Conservation (phyloP, 1,140 invertebrate genomes). For the Meteorus sp. region DNA sequence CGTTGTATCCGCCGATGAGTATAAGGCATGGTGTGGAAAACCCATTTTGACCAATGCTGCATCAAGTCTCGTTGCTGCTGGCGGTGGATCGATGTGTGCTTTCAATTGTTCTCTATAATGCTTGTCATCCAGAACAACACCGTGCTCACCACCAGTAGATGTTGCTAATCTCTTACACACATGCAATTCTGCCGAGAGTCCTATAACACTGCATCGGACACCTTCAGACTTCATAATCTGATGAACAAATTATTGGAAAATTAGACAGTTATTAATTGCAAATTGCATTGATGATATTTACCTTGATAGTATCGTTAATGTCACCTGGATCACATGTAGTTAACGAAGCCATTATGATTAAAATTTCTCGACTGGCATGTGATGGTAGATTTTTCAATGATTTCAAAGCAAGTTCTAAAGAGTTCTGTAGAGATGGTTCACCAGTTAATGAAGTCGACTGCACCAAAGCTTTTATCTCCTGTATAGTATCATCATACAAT, state of each 20-base stretch:
- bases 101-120: constrained; percentile 83
- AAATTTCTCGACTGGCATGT: constrained; percentile 90
- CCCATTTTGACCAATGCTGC: constrained; percentile 90
- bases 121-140: constrained; percentile 87
- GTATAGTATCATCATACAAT: constrained; percentile 28
- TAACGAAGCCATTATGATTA: constrained; percentile 90
- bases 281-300: constrained; percentile 44
- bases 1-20: constrained; percentile 62
- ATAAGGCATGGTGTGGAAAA: constrained; percentile 75
- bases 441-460: constrained; percentile 69
- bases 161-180: constrained; percentile 84
- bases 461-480: constrained; percentile 54
- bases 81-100: constrained; percentile 84
- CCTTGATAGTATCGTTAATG: constrained; percentile 84
- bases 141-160: constrained; percentile 83
- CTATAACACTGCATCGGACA: constrained; percentile 91
- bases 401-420: constrained; percentile 83
- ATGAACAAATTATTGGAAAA: constrained; percentile 36
- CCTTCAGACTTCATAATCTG: constrained; percentile 71
- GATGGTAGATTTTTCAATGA: constrained; percentile 87
- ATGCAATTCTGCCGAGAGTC: constrained; percentile 91
- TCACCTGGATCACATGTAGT: constrained; percentile 97
- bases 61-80: constrained; percentile 77
- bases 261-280: background rate
- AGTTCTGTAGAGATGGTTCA: constrained; percentile 94